Conservation (phyloP, 2,113 vertebrate genomes). For the Mobula birostris region DNA sequence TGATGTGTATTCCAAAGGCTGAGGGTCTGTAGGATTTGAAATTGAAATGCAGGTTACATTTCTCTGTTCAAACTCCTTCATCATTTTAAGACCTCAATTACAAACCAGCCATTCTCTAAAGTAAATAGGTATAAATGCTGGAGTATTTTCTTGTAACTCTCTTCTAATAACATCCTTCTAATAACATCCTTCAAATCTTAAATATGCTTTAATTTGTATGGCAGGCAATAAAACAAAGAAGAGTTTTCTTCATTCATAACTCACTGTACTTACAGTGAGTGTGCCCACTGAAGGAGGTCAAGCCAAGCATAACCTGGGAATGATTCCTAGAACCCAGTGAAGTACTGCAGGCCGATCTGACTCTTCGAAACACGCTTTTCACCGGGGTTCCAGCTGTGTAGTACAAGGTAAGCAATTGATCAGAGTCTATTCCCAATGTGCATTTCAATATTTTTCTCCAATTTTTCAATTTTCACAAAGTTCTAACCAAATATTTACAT, state of each 20-base stretch:
- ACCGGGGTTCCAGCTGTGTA: conserved; percentile 8
- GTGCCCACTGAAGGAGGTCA: conserved; percentile 49
- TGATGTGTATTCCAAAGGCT: neutral
- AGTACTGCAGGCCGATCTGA: conserved; percentile 38
- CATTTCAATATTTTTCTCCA: neutral
- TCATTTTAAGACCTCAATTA: neutral
- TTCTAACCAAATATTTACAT: neutral
- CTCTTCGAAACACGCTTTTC: conserved; percentile 17
- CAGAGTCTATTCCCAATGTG: neutral
- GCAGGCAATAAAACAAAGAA: neutral
- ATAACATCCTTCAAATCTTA: neutral
- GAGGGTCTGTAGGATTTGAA: neutral
- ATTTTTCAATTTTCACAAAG: neutral
- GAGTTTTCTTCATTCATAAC: neutral
- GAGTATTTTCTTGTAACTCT: neutral
- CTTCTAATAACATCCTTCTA: neutral
- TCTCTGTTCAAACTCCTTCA: neutral
- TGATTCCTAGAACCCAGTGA: conserved; percentile 46
- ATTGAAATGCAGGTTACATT: neutral
- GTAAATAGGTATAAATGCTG: neutral
- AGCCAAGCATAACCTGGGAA: conserved; percentile 51
- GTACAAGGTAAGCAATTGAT: neutral
- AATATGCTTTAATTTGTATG: neutral
- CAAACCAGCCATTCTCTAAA: neutral
- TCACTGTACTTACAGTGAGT: conserved; percentile 54